Conservation (phyloP, 2,113 vertebrate genomes). For the Cyanoliseus patagonus region DNA sequence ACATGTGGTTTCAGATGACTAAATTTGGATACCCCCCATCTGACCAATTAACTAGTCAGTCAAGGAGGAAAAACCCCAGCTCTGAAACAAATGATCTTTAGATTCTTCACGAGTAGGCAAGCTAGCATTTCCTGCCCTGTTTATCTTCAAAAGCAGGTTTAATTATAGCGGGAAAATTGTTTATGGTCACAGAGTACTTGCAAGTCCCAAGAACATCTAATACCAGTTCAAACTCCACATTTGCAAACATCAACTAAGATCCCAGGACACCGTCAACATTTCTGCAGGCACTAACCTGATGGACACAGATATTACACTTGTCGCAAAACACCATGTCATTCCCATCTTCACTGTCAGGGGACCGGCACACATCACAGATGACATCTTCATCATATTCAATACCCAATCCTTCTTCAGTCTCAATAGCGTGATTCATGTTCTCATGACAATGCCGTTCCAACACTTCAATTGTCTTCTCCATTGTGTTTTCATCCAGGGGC, state of each 20-base stretch:
- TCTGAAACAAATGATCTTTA: neutral
- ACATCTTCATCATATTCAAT: constrained; percentile 99
- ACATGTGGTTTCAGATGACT: neutral
- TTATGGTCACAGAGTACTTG: neutral
- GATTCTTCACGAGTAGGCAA: neutral
- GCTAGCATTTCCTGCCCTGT: neutral
- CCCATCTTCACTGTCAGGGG: constrained; percentile 96
- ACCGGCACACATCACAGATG: constrained; percentile 97
- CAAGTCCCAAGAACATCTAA: neutral
- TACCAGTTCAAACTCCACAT: neutral
- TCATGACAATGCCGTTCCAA: constrained; percentile 93
- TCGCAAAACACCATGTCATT: constrained; percentile 99
- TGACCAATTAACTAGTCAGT: neutral
- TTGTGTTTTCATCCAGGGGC: constrained; percentile 88
- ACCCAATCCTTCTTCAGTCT: constrained; percentile 95
- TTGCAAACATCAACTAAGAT: neutral
- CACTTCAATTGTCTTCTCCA: constrained; percentile 93
- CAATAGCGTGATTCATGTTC: constrained; percentile 97
- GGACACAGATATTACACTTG: constrained; percentile 98
- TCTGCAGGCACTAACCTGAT: constrained; percentile 84
- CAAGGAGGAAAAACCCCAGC: neutral
- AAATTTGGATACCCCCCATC: neutral
- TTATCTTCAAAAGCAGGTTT: neutral
- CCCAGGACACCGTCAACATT: neutral
- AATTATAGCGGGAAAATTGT: neutral